Conservation (phyloP, 2,113 vertebrate species). For the Eidolon helvum region DNA sequence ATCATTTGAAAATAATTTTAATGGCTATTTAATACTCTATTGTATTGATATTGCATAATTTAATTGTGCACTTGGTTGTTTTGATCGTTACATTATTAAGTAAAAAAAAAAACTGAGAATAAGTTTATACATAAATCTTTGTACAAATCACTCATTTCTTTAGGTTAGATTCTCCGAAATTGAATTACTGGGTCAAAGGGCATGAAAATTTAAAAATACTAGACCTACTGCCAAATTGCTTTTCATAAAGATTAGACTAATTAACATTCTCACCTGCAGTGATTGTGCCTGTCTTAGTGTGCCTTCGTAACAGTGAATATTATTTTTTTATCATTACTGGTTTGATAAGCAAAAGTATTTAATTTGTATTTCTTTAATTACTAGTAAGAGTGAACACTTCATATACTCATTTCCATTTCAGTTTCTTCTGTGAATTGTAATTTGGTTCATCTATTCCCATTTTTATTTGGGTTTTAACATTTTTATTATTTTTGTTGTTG, state of each 20-base stretch:
- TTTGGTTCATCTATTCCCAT: background rate
- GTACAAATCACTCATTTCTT: background rate
- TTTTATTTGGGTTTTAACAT: constrained; percentile 6
- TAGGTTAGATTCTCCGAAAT: background rate
- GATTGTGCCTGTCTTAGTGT: background rate
- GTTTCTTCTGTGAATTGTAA: background rate
- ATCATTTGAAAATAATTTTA: constrained; percentile 18
- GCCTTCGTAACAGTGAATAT: background rate
- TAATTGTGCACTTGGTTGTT: background rate
- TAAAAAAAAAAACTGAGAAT: background rate
- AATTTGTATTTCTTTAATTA: constrained; percentile 15
- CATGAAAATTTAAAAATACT: background rate
- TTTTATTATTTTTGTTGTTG: constrained; percentile 16
- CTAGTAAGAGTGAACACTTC: background rate
- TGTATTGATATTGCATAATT: constrained; percentile 4
- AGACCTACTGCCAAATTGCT: background rate
- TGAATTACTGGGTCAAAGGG: background rate
- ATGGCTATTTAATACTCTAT: background rate
- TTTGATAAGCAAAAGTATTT: constrained; percentile 11
- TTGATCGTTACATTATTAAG: constrained; percentile 17
- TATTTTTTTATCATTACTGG: background rate
- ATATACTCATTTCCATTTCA: background rate
- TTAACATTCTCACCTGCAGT: background rate
- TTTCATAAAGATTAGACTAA: background rate
- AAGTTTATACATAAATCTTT: constrained; percentile 17